Evolutionary conservation across 2,113 vertebrate species (phyloP), one percentile per base, ranked within the genome.

Genomic region (Chloroceryle aenea): DNA sequence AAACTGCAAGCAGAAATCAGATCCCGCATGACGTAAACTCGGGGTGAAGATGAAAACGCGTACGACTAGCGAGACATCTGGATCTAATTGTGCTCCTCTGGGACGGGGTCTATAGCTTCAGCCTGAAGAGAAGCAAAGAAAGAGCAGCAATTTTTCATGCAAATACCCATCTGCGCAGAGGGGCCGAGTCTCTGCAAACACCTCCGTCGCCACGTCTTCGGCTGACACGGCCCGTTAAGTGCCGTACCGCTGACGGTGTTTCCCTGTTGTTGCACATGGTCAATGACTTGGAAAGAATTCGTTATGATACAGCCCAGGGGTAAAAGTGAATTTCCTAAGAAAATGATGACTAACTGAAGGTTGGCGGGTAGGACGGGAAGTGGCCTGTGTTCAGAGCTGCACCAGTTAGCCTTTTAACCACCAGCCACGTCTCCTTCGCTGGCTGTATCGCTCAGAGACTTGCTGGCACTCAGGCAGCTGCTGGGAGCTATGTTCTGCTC

Each of bases 321-420:
- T 19, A 21, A 50, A 53, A 48, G n/a, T 23, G 26, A n/a, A 79
- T 69, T 72, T 94, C 30, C 62, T 62, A 85, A 87, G 53, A 38
- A 89, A 69, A 73, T 48, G 8, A 30, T 9, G 30, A 32, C n/a
- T 22, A 30, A 23, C 18, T 6, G 55, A 42, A 23, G 18, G 34
- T 72, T 1, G 2, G 38, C 1, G 4, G 0, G 0, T 9, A 34
- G 62, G 27, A 34, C 0, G 0, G 52, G 52, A 56, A 43, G 48
- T 25, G 32, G 77, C 64, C 86, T 1, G 0, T 9, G 6, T 0
- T 38, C 32, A 1, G 15, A 79, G 75, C 55, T 10, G 23, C 5
- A 13, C 1, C 47, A 15, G 72, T 53, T 59, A 0, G 10, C 71
- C 62, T 42, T 20, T 42, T 20, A 29, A 15, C 4, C 91, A 52